These are phyloP conservation scores for Macrophya annulata DNA, from an alignment of 2,888 invertebrate species.

Conservation along the genomic window DNA sequence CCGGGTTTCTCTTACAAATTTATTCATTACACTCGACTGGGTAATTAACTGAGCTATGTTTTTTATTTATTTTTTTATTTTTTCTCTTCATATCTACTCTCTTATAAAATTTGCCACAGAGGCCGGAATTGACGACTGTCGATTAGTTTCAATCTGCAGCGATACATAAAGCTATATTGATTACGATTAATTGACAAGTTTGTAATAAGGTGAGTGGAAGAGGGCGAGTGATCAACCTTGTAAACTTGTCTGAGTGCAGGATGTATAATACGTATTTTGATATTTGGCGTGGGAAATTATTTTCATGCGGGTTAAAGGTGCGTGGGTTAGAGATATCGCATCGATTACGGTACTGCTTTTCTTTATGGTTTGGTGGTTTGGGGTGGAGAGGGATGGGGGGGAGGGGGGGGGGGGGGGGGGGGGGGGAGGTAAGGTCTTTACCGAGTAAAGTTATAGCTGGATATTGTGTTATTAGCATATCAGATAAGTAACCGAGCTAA, in stretches of 20 bases:
- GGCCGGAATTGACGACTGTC: not conserved
- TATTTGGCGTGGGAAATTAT: slow-evolving; percentile 20
- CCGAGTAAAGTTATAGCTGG: slow-evolving; percentile 65
- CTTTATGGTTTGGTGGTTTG: slow-evolving; percentile 33
- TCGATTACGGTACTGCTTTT: slow-evolving; percentile 33
- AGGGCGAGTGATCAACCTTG: not conserved
- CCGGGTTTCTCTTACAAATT: slow-evolving; percentile 23
- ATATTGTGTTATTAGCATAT: slow-evolving; percentile 76
- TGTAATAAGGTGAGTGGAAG: not conserved
- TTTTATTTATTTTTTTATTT: not conserved
- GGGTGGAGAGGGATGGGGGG: no score
- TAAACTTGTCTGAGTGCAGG: not conserved
- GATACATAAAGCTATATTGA: not conserved
- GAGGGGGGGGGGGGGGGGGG: no score
- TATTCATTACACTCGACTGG: slow-evolving; percentile 1
- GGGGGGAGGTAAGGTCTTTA: slow-evolving; percentile 63
- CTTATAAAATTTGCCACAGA: not conserved
- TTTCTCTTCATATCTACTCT: not conserved
- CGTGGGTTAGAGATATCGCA: slow-evolving; percentile 31
- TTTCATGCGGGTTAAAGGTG: slow-evolving; percentile 1
- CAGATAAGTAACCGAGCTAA: slow-evolving; percentile 70
- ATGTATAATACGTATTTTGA: not conserved
- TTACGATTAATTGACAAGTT: not conserved
- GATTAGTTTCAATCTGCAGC: not conserved
- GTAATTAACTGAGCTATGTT: not conserved